A percentile compares a stretch with the other conserved stretches of the same genome.
phyloP scores from a whole-genome alignment of 1,140 invertebrate genomes.

The Phocides pigmalion region DNA sequence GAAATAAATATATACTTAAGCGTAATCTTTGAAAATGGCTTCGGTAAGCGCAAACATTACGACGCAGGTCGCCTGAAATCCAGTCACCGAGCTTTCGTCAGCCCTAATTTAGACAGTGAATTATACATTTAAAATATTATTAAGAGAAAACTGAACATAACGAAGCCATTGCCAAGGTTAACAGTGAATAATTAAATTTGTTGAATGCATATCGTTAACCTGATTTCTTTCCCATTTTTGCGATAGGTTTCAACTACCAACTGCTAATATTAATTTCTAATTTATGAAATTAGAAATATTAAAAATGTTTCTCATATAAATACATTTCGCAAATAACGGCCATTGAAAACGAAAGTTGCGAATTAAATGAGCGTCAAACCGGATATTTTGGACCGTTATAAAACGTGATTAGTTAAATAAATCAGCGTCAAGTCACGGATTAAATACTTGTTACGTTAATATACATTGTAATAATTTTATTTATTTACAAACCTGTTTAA shows the following conservation, averaged over 20 bases:
- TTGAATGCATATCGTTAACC: neutral
- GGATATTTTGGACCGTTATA: slow-evolving; percentile 19
- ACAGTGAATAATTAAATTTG: neutral
- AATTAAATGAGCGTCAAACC: slow-evolving; percentile 17
- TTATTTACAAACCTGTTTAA: neutral
- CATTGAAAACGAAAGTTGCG: slow-evolving; percentile 18
- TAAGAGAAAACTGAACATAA: slow-evolving; percentile 17
- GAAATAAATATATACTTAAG: too few relatives aligned
- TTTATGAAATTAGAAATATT: neutral
- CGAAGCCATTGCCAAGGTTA: slow-evolving; percentile 16
- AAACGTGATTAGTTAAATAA: slow-evolving; percentile 26
- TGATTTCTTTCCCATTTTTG: neutral
- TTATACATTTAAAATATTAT: neutral
- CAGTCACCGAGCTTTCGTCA: too few relatives aligned
- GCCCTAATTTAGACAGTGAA: neutral
- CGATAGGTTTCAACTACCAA: neutral
- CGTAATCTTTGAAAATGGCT: too few relatives aligned
- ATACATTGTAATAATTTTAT: neutral
- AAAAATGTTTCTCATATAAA: neutral
- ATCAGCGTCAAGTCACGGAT: slow-evolving; percentile 10
- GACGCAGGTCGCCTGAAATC: too few relatives aligned
- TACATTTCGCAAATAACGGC: slow-evolving; percentile 6
- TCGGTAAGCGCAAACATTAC: too few relatives aligned
- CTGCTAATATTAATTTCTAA: slow-evolving; percentile 7
- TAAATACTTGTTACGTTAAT: slow-evolving; percentile 4